Evolutionary conservation across 2,113 vertebrate genomes (phyloP).

Genomic region (Sus scrofa): DNA sequence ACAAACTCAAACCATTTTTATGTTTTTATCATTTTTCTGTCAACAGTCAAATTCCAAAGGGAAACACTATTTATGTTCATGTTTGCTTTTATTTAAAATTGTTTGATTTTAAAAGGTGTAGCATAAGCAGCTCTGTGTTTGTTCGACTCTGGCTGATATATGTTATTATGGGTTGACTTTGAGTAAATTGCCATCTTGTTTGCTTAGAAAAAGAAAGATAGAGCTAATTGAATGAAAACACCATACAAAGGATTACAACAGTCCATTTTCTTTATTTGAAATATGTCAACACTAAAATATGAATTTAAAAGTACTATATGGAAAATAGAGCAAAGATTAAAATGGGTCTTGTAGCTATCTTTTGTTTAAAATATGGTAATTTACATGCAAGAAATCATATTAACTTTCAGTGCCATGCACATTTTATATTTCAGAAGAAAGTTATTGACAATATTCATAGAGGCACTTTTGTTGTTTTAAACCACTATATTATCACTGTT

Average conservation of each 20-base stretch:
- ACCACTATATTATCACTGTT: slow-evolving; percentile 34
- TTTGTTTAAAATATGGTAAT: slow-evolving; percentile 70
- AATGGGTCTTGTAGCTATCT: slow-evolving; percentile 70
- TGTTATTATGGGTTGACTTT: slow-evolving; percentile 69
- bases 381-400: slow-evolving; percentile 70
- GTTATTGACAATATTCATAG: slow-evolving; percentile 70
- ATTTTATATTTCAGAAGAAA: slow-evolving; percentile 72
- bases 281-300: slow-evolving; percentile 71
- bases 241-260: slow-evolving; percentile 70
- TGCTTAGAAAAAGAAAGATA: slow-evolving; percentile 77
- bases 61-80: slow-evolving; percentile 77
- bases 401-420: slow-evolving; percentile 68
- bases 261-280: slow-evolving; percentile 78
- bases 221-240: slow-evolving; percentile 81
- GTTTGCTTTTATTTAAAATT: slow-evolving; percentile 75
- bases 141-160: slow-evolving; percentile 57
- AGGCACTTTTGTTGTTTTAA: slow-evolving; percentile 69
- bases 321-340: slow-evolving; percentile 80
- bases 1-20: slow-evolving; percentile 79
- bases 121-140: slow-evolving; percentile 58
- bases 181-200: slow-evolving; percentile 80
- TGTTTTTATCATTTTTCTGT: slow-evolving; percentile 77
- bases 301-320: slow-evolving; percentile 74
- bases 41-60: slow-evolving; percentile 74
- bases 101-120: slow-evolving; percentile 79